A percentile compares a stretch with the other conserved stretches of the same genome.
phyloP scores from a whole-genome alignment of 2,113 vertebrate genomes.

The Phoxinus phoxinus region DNA sequence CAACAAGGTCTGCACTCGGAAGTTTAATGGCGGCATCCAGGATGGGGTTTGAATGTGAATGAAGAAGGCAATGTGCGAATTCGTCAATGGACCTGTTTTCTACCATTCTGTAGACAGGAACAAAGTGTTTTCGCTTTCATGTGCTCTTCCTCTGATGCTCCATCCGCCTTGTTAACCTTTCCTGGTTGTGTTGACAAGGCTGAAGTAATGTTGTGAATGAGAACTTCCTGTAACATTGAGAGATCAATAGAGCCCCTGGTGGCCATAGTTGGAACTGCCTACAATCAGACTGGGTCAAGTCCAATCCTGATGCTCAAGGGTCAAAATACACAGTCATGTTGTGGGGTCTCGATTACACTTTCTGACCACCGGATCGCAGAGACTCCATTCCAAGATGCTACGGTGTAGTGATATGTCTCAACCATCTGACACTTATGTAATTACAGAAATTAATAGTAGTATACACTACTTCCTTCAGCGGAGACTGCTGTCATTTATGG shows the following conservation, averaged over 20 bases:
- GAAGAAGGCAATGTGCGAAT: background rate
- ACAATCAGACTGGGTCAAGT: conserved; percentile 8
- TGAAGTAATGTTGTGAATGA: conserved; percentile 12
- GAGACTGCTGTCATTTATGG: background rate
- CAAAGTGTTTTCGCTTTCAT: background rate
- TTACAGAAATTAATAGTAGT: background rate
- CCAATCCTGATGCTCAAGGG: background rate
- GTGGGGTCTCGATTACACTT: conserved; percentile 8
- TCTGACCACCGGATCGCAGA: background rate
- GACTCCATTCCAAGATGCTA: conserved; percentile 21
- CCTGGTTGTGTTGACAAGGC: conserved; percentile 21
- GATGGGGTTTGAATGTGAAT: conserved; percentile 36
- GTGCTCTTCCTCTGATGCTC: conserved; percentile 15
- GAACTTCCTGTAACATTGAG: background rate
- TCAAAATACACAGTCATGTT: background rate
- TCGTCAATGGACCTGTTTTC: background rate
- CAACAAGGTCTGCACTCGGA: conserved; percentile 5
- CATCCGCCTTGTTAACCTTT: background rate
- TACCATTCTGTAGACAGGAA: background rate
- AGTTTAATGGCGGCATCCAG: conserved; percentile 38
- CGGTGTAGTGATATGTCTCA: background rate
- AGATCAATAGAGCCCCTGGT: conserved; percentile 9
- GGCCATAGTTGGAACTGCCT: background rate
- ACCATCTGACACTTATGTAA: background rate
- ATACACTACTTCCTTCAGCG: background rate